Conservation (phyloP, 2,113 vertebrate genomes). For the Nycticryphes semicollaris region DNA sequence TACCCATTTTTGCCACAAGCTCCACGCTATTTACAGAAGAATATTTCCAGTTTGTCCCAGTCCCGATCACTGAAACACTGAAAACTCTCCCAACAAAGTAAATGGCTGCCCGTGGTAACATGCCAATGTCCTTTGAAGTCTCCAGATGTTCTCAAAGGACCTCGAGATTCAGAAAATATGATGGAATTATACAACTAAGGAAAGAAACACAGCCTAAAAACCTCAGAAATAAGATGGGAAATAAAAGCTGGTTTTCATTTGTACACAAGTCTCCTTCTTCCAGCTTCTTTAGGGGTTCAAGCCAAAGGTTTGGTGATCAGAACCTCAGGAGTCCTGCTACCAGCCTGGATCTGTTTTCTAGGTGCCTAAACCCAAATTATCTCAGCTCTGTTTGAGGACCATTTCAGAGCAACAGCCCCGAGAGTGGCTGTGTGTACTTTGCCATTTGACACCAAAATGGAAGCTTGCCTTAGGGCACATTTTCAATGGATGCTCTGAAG, state of each 20-base stretch:
- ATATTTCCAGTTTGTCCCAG: not conserved
- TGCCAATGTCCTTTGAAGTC: not conserved
- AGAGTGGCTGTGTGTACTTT: not conserved
- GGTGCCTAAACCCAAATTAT: not conserved
- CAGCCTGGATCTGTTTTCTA: accelerated
- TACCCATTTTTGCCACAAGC: not conserved
- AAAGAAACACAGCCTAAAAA: not conserved
- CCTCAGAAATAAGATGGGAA: not conserved
- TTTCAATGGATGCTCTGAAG: not conserved
- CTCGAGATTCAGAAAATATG: not conserved
- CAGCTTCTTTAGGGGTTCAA: too few species aligned
- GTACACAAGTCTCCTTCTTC: not conserved
- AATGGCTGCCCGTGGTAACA: not conserved
- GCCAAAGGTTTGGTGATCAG: not conserved
- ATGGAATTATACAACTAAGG: not conserved
- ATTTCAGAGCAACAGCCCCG: not conserved
- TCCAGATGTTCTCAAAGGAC: not conserved
- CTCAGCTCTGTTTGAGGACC: not conserved
- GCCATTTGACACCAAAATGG: conserved; percentile 32
- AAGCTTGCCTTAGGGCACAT: conserved; percentile 8
- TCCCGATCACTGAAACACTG: not conserved
- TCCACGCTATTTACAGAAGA: not conserved
- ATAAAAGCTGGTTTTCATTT: not conserved
- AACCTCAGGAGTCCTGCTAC: not conserved
- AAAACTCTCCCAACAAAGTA: not conserved